A percentile compares a stretch with the other conserved stretches of the same genome.
These are phyloP conservation scores for Dipodomys spectabilis DNA, from an alignment of 2,113 vertebrate species.

Conservation along the genomic window DNA sequence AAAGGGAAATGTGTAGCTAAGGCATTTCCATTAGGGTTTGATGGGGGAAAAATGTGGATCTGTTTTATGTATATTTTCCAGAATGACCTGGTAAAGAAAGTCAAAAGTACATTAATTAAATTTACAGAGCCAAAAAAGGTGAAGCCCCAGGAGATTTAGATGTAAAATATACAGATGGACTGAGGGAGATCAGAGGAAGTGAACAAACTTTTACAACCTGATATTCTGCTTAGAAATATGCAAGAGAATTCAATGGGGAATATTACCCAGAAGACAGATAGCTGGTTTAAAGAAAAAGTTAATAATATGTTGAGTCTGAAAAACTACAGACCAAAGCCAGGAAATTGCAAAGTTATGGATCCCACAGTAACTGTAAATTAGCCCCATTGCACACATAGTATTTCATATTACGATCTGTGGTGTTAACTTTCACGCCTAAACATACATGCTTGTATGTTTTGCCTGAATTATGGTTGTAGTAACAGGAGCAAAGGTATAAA, in stretches of 20 bases:
- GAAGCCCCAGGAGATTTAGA: slow-evolving; percentile 64
- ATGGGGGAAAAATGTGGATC: slow-evolving; percentile 27
- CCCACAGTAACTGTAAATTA: slow-evolving; percentile 79
- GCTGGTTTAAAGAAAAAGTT: slow-evolving; percentile 68
- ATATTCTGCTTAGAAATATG: slow-evolving; percentile 56
- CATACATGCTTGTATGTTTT: slow-evolving; percentile 22
- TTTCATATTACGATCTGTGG: slow-evolving; percentile 74
- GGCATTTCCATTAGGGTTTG: slow-evolving; percentile 54
- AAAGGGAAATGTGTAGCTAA: slow-evolving; percentile 47
- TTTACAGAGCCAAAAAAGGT: slow-evolving; percentile 55
- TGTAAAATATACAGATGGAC: slow-evolving; percentile 71
- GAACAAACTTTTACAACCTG: slow-evolving; percentile 49
- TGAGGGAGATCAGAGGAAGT: slow-evolving; percentile 67
- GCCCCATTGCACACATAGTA: slow-evolving; percentile 70
- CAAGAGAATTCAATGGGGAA: slow-evolving; percentile 10
- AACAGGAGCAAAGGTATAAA: slow-evolving; percentile 63
- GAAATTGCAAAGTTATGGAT: slow-evolving; percentile 79
- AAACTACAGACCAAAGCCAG: slow-evolving; percentile 69
- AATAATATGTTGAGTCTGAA: slow-evolving; percentile 72
- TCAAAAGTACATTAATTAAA: slow-evolving; percentile 71
- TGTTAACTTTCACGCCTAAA: slow-evolving; percentile 76
- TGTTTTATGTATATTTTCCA: slow-evolving; percentile 74
- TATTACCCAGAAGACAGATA: slow-evolving; percentile 62
- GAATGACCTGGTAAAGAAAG: slow-evolving; percentile 49
- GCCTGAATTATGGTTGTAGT: slow-evolving; percentile 56